Base-by-base conservation (phyloP, 2,888 invertebrate genomes). In the Nesidiocoris tenuis region DNA sequence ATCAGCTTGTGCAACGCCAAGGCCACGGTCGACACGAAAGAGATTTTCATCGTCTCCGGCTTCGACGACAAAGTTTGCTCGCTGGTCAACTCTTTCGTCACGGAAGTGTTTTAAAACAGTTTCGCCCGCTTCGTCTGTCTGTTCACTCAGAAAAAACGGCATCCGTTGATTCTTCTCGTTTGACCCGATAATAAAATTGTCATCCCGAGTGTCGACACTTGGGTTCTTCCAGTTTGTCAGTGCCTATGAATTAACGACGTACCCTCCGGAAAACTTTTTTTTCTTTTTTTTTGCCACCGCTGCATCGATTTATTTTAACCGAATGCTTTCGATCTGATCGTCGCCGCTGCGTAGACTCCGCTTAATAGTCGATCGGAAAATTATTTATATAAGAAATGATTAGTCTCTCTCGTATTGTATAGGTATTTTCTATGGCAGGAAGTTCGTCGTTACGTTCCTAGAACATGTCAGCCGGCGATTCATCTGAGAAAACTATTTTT, bases 41-140 rank as follows among this genome's bases (percentile, higher is more conserved):
- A 67, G 24, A 64, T 64, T 21, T 63, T 76, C 19, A 56, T 55
- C 23, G 25, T 76, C 5, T 54, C 64, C 9, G 76, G 76, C n/a
- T 76, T 76, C 55, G 76, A 76, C 57, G 63, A 71, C 61, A 76
- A 71, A 63, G 70, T 76, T n/a, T 55, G 59, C 61, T 61, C 61
- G 7, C 54, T 76, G 12, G 25, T 76, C 24, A 22, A 9, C 12
- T 24, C n/a, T 24, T 76, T 76, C 61, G 56, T 71, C 70, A 68
- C 59, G 7, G 76, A 70, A 54, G 3, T 24, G n/a, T 72, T 76
- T 61, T 76, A 70, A 71, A 39, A 9, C 12, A 25, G 5, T 39
- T 7, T 39, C 39, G 3, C 39, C 12, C 39, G 39, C 12, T 39
- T 39, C 39, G 39, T 39, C 39, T 39, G 5, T 39, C 39, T 39